Base-by-base conservation (phyloP, 2,113 vertebrate species). In the Equus quagga region DNA sequence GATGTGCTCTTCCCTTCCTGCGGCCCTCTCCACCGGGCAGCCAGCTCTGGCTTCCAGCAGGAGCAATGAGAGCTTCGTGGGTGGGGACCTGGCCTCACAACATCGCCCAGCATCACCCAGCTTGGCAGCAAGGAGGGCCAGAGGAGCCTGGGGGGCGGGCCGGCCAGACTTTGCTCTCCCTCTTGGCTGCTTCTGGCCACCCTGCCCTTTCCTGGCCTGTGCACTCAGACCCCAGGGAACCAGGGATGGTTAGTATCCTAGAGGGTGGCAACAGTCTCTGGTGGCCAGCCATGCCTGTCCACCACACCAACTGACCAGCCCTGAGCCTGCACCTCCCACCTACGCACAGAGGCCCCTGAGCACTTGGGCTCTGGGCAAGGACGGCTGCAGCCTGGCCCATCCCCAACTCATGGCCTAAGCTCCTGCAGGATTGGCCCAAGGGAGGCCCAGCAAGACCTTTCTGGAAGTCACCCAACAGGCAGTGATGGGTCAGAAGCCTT, bases 351-450 rank as follows among this genome's bases (percentile, higher is more conserved):
- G 92, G 36, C 46, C 36, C 36, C 41, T 0, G 17, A 10, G 17
- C 1, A 21, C 44, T 5, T 3, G 0, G 1, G 49, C 5, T 49
- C 51, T 12, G 17, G 41, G 18, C 0, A 0, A 26, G 4, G 5
- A 14, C 1, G 0, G 21, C 60, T 58, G 79, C 64, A 36, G 12
- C 65, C 23, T 44, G 44, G 19, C 21, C 41, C 72, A 9, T 5
- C 36, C 31, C n/a, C 3, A 12, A 54, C n/a, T 33, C 5, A 28
- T 24, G 19, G 26, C 24, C 49, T 7, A 5, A 14, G 31, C 12
- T 33, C 69, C 67, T 4, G 10, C 3, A 46, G 9, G 15, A 60
- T 24, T 26, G 7, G 26, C 4, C 56, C 19, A 24, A 26, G 41
- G 21, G 21, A 41, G 17, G 18, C 14, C 56, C 78, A 3, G 1